Evolutionary conservation across 2,113 vertebrate genomes (phyloP).

Genomic region (Saguinus midas): DNA sequence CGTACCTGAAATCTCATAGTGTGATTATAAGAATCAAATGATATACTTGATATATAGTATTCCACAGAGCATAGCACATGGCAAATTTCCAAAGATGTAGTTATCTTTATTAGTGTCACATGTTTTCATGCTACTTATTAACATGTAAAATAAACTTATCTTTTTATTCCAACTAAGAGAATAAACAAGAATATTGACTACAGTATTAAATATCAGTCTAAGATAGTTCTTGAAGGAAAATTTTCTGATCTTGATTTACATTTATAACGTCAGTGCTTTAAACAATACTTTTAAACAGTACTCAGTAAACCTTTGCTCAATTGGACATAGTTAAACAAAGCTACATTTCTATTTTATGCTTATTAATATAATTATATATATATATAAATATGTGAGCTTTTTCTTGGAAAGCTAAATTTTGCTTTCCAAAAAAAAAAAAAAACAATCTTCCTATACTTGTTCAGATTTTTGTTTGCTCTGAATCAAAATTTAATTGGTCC

Average conservation of each 20-base stretch:
- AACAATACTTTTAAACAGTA: neutral
- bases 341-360: neutral
- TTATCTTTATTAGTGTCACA: neutral
- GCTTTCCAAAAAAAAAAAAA: neutral
- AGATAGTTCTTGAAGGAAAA: neutral
- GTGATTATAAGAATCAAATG: neutral
- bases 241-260: neutral
- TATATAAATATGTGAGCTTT: neutral
- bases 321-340: neutral
- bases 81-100: neutral
- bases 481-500: neutral
- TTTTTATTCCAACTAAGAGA: neutral
- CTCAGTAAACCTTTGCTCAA: neutral
- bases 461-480: neutral
- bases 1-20: neutral
- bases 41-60: neutral
- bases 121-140: neutral
- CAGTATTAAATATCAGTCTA: neutral
- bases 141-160: neutral
- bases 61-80: neutral
- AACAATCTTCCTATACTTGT: neutral
- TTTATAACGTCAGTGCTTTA: neutral
- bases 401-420: neutral
- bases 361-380: neutral
- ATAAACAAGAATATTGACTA: neutral